These are phyloP conservation scores for Saturnia pavonia DNA, from an alignment of 2,888 invertebrate species.

Conservation along the genomic window DNA sequence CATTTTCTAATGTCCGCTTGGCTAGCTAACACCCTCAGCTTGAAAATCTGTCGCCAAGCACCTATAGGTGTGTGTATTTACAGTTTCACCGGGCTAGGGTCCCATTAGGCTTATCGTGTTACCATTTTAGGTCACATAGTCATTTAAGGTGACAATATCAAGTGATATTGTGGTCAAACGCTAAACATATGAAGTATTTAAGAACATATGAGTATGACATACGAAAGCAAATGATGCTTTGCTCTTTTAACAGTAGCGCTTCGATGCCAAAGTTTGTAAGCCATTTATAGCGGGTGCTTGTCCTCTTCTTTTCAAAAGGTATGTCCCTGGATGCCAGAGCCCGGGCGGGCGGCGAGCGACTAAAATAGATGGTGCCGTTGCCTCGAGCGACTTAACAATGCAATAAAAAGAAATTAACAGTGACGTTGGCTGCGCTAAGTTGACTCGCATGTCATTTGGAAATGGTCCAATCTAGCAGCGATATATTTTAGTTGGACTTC, in stretches of 20 bases:
- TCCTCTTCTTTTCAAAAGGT: constrained; percentile 75
- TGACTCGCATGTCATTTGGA: constrained; percentile 80
- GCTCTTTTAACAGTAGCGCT: constrained; percentile 41
- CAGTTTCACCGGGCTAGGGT: no score
- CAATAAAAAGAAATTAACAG: constrained; percentile 82
- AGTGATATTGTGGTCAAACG: no score
- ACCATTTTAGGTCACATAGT: no score
- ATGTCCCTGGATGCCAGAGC: constrained; percentile 70
- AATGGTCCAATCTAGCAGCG: constrained; percentile 68
- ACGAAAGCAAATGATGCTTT: constrained; percentile 31
- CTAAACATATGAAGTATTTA: no score
- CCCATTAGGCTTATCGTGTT: no score
- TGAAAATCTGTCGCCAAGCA: no score
- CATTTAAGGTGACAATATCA: no score
- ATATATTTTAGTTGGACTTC: constrained; percentile 69
- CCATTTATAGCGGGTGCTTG: constrained; percentile 77
- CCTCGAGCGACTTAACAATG: constrained; percentile 79
- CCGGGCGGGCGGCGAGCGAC: constrained; percentile 75
- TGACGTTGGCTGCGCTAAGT: constrained; percentile 75
- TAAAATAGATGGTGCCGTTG: constrained; percentile 72
- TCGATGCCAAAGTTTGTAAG: constrained; percentile 62
- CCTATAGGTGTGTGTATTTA: no score
- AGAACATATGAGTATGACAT: not conserved
- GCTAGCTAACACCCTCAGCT: no score
- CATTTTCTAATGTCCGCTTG: no score